phyloP scores from a whole-genome alignment of 2,888 invertebrate species.

The Eledona agricola region DNA sequence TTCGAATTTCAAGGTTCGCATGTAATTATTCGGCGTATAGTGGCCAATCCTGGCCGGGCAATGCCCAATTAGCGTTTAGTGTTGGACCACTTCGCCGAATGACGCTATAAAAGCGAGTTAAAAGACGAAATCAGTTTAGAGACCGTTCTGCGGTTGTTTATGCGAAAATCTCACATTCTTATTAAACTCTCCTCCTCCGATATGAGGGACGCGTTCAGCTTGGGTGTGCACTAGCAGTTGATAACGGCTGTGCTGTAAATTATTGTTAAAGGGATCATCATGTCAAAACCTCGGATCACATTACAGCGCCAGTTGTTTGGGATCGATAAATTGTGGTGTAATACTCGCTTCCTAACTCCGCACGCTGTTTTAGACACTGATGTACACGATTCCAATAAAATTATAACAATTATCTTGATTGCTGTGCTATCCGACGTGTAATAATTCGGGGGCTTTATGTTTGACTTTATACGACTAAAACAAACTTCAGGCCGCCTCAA shows the following conservation, averaged over 20 bases:
- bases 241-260: constrained; percentile 47
- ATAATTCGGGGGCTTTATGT: constrained; percentile 17
- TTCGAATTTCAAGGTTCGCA: constrained; percentile 17
- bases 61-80: constrained; percentile 14
- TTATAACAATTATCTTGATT: constrained; percentile 34
- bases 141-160: constrained; percentile 8
- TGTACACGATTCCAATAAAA: constrained; percentile 35
- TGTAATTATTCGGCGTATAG: constrained; percentile 8
- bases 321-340: constrained; percentile 47
- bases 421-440: constrained; percentile 23
- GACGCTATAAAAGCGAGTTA: constrained; percentile 3
- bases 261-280: constrained; percentile 52
- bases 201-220: constrained; percentile 1
- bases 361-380: constrained; percentile 37
- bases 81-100: constrained; percentile 15
- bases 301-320: constrained; percentile 44
- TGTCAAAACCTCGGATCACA: constrained; percentile 50
- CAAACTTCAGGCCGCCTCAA: constrained; percentile 19
- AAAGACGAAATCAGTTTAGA: constrained; percentile 10
- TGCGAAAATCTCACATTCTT: constrained; percentile 6
- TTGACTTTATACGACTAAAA: constrained; percentile 25
- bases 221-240: constrained; percentile 20
- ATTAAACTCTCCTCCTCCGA: no score
- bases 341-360: constrained; percentile 35
- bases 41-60: constrained; percentile 3